phyloP scores from a whole-genome alignment of 2,113 vertebrate species.

The Agelaius phoeniceus region DNA sequence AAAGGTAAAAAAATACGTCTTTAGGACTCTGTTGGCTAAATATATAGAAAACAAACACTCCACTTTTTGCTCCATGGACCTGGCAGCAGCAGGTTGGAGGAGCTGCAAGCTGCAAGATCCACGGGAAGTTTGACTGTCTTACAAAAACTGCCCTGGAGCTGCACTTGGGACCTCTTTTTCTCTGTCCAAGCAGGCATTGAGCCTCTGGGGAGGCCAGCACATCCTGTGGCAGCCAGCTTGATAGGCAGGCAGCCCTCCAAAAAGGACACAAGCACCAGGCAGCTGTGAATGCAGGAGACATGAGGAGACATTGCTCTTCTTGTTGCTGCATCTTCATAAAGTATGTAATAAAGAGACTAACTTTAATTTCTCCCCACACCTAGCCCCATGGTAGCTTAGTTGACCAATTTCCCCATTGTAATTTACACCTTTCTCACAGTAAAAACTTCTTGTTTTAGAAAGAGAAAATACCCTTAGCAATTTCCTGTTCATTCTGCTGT shows the following conservation, averaged over 20 bases:
- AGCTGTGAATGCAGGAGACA: neutral
- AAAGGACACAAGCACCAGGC: neutral
- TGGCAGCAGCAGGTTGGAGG: neutral
- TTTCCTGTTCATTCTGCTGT: neutral
- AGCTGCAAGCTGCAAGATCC: neutral
- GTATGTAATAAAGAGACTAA: neutral
- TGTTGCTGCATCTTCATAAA: neutral
- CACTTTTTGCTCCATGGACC: neutral
- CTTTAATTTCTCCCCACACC: neutral
- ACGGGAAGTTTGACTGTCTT: neutral
- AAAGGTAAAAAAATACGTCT: neutral
- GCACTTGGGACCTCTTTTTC: neutral
- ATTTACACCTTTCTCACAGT: neutral
- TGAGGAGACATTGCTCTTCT: neutral
- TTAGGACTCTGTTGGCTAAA: neutral
- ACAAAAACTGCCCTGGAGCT: neutral
- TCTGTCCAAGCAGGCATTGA: neutral
- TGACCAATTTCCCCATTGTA: neutral
- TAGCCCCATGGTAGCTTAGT: neutral
- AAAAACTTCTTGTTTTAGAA: neutral
- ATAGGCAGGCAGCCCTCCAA: accelerated
- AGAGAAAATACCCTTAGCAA: neutral
- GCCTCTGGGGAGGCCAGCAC: neutral
- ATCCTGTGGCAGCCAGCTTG: neutral
- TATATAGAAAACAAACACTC: neutral